Percentiles rank a stretch among this genome's conserved stretches.
Evolutionary conservation across 2,113 vertebrate species (phyloP).

Genomic region (Marmota flaviventris): DNA sequence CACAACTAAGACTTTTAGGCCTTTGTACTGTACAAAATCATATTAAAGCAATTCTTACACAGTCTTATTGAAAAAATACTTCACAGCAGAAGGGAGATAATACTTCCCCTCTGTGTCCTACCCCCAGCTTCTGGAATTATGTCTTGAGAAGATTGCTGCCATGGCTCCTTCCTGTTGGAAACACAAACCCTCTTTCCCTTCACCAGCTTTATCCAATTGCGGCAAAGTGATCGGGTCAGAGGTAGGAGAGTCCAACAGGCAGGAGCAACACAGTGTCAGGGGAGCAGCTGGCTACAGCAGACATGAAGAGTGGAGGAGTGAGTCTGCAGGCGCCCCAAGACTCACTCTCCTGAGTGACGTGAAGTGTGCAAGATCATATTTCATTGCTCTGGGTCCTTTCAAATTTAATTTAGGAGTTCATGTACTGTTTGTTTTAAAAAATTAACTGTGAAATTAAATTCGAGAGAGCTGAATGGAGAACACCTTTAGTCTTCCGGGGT

Average conservation of each 20-base stretch:
- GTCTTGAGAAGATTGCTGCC: not conserved
- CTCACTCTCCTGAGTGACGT: too few species aligned
- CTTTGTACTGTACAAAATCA: not conserved
- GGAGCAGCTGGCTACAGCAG: too few species aligned
- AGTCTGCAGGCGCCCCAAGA: too few species aligned
- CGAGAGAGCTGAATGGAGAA: not conserved
- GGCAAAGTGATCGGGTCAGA: not conserved
- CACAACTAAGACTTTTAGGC: not conserved
- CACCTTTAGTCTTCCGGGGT: not conserved
- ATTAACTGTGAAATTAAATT: slow-evolving; percentile 48
- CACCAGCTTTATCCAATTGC: not conserved
- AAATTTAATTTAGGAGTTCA: not conserved
- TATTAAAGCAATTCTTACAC: not conserved
- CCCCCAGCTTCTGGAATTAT: not conserved
- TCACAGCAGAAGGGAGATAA: slow-evolving; percentile 33
- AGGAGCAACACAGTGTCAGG: too few species aligned
- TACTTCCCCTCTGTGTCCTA: not conserved
- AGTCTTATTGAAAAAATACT: slow-evolving; percentile 1
- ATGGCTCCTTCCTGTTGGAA: not conserved
- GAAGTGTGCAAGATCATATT: not conserved
- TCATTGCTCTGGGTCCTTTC: not conserved
- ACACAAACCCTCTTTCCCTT: not conserved
- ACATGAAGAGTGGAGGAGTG: too few species aligned
- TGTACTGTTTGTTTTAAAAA: not conserved
- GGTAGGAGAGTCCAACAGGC: too few species aligned